Conservation (phyloP, 2,797 vertebrate species). For the Phrynocephalus forsythii region DNA sequence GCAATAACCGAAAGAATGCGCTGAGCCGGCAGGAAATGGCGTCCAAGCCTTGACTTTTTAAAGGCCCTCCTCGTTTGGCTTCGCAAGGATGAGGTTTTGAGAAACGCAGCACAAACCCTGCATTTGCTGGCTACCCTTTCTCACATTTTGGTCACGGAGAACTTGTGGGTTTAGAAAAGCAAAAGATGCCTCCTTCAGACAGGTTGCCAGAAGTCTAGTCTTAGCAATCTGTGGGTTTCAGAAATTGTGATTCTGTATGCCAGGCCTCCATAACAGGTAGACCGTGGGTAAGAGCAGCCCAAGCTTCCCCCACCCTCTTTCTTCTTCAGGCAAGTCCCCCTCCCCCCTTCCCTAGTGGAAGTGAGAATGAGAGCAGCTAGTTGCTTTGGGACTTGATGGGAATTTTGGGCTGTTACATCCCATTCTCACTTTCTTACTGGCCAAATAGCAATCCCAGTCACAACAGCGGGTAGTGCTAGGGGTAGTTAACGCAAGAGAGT, state of each 20-base stretch:
- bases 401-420: no score
- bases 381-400: no score
- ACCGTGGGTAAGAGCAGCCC: background rate
- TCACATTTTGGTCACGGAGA: background rate
- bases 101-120: background rate
- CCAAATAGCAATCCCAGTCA: no score
- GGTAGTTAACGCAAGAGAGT: no score
- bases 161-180: background rate
- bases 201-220: no score
- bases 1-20: constrained; percentile 73
- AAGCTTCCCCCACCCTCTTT: background rate
- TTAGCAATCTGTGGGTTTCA: background rate
- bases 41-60: constrained; percentile 56
- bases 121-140: background rate
- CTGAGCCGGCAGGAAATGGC: constrained; percentile 71
- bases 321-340: no score
- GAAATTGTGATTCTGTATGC: background rate
- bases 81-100: constrained; percentile 13
- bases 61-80: background rate
- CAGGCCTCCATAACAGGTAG: no score
- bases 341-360: no score
- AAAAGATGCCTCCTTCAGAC: no score
- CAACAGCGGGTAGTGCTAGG: no score
- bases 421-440: no score
- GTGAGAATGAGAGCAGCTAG: no score